Evolutionary conservation across 2,113 vertebrate species (phyloP).

Genomic region (Pungitius pungitius): DNA sequence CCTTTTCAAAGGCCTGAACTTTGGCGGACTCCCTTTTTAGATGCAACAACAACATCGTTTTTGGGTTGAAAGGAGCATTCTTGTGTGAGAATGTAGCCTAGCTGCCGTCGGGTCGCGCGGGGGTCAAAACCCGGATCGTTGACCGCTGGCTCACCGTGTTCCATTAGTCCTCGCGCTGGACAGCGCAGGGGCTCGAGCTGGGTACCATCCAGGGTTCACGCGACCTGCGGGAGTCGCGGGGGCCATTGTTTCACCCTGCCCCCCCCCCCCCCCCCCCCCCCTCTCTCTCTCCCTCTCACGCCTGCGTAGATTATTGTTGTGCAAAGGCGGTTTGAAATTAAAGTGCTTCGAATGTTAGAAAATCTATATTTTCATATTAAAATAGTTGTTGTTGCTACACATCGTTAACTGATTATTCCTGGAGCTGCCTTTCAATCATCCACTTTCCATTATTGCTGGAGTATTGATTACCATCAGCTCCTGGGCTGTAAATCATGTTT

Average conservation of each 20-base stretch:
- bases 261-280: background rate
- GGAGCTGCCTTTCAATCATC: background rate
- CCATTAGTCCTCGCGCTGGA: constrained; percentile 75
- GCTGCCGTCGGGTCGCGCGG: constrained; percentile 71
- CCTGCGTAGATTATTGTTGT: constrained; percentile 34
- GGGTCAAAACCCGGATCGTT: constrained; percentile 76
- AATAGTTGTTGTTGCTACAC: too few relatives aligned
- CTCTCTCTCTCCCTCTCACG: constrained; percentile 7
- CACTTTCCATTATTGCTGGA: background rate
- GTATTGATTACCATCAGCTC: constrained; percentile 24
- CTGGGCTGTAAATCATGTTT: background rate
- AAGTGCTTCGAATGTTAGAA: constrained; percentile 6
- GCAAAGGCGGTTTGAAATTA: constrained; percentile 27
- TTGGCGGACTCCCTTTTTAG: constrained; percentile 52
- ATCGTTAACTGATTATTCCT: background rate
- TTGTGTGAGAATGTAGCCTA: constrained; percentile 70
- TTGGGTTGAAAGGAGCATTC: constrained; percentile 70
- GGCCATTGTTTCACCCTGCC: constrained; percentile 53
- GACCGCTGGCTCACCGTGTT: constrained; percentile 77
- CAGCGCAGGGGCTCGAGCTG: constrained; percentile 63
- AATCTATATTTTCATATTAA: too few relatives aligned
- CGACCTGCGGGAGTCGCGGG: constrained; percentile 69
- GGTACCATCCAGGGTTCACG: constrained; percentile 73
- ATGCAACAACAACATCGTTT: constrained; percentile 62
- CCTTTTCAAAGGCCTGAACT: constrained; percentile 63